Base-by-base conservation (phyloP, 2,797 vertebrate species). In the Melanogrammus aeglefinus region DNA sequence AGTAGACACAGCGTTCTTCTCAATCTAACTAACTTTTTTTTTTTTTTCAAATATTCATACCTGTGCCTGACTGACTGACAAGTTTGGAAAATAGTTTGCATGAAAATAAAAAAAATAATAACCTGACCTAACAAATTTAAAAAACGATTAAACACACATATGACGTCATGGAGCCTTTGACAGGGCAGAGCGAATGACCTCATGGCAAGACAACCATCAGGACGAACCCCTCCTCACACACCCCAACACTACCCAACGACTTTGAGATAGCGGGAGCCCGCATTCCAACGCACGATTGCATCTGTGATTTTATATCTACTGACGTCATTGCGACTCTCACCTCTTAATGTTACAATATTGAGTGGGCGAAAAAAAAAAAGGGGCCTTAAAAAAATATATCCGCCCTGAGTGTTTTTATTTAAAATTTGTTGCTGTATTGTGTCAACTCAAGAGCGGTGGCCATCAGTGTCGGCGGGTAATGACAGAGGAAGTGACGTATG, bases 401-500 rank as follows among this genome's bases (percentile, higher is more conserved):
- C 10, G 41, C 13, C 41, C 16, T 44, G 16, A 8, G 38, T 39
- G 38, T 39, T 39, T 39, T 10, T 39, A 9, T 39, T 44, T 44
- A 3, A 13, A 44, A 16, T 44, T 3, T 44, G 38, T 44, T 44
- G 41, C 41, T 44, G 41, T 44, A 44, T 44, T 41, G 39, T 87
- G 91, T 89, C 86, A 88, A 81, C 83, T 82, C 90, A 83, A 90
- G 89, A 90, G 91, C 82, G 83, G 85, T 87, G 85, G 84, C 88
- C 90, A 86, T 91, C 88, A 82, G 81, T 6, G 88, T 90, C 84
- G 88, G 85, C 80, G 77, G 88, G 78, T 91, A 93, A 94, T 91
- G 87, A 91, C 88, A 90, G 83, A 93, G 89, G 91, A 91, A 90
- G 85, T 91, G 87, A 88, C 86, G 90, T 90, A 77, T 89, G 91